These are phyloP conservation scores for Caenorhabditis sp. DNA, from an alignment of 2,888 invertebrate species.

Conservation along the genomic window DNA sequence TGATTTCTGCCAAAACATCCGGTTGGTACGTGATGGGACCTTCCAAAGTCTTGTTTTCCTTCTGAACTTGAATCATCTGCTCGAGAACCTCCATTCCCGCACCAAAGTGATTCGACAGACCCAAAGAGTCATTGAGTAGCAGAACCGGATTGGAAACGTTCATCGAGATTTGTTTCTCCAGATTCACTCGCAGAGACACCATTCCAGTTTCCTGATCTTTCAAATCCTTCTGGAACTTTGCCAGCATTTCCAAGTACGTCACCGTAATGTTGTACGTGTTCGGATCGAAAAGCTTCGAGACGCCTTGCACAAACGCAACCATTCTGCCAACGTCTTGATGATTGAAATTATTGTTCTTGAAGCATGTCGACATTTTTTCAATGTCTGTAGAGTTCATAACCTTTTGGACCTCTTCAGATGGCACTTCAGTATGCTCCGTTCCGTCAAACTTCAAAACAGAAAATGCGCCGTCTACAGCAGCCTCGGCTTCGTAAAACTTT, in stretches of 20 bases:
- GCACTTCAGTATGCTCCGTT: background rate
- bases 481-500: background rate
- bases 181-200: background rate
- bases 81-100: background rate
- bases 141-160: background rate
- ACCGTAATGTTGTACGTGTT: background rate
- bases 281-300: background rate
- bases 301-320: background rate
- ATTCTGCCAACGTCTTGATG: background rate
- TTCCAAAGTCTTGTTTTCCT: background rate
- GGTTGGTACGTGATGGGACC: background rate
- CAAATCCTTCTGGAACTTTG: background rate
- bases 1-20: background rate
- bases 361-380: background rate
- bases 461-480: background rate
- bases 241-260: background rate
- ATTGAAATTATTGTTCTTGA: background rate
- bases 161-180: background rate
- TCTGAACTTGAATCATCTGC: background rate
- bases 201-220: background rate
- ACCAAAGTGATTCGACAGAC: background rate
- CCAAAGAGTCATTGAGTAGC: background rate
- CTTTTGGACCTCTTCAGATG: background rate
- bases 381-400: background rate
- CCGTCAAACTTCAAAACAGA: background rate